These are phyloP conservation scores for Clanis bilineata DNA, from an alignment of 2,888 invertebrate species.

Conservation along the genomic window DNA sequence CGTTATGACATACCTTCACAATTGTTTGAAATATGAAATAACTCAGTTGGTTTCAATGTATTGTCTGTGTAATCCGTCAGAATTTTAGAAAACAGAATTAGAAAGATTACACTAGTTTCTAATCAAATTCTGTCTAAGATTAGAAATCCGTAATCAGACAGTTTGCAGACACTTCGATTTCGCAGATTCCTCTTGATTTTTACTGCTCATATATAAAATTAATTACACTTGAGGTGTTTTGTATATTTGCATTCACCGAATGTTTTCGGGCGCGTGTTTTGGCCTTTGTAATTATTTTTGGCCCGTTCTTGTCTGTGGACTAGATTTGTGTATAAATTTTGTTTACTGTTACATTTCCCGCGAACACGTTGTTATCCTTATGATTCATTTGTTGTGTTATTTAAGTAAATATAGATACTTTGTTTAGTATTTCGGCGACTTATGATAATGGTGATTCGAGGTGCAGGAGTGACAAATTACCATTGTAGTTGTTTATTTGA, in stretches of 20 bases:
- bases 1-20: not conserved
- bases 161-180: not conserved
- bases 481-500: no score
- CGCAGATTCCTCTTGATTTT: not conserved
- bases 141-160: not conserved
- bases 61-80: no score
- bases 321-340: not conserved
- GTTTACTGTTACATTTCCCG: not conserved
- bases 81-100: not conserved
- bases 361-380: not conserved
- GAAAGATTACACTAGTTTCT: not conserved
- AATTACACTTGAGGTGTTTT: not conserved
- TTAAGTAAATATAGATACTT: not conserved
- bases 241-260: not conserved
- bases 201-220: not conserved
- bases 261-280: not conserved
- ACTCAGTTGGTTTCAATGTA: no score
- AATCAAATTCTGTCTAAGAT: not conserved
- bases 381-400: not conserved
- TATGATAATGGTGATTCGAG: not conserved
- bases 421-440: not conserved
- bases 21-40: no score
- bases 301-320: not conserved
- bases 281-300: not conserved
- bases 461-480: no score